Conservation (phyloP, 92 coral and sea anemone species). For the Epizoanthus stellaris region DNA sequence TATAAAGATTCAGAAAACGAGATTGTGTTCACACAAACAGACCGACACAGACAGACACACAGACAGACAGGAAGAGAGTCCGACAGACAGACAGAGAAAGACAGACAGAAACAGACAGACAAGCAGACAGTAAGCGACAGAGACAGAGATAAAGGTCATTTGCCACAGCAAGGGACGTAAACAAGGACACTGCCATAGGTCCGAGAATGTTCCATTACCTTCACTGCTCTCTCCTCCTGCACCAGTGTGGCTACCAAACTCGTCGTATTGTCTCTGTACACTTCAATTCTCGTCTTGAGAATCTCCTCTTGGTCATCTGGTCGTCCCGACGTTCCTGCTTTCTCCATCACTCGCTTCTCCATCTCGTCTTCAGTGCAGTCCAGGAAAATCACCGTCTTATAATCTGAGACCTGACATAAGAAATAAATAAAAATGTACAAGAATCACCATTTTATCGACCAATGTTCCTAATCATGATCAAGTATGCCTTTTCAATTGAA, state of each 20-base stretch:
- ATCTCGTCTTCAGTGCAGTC: slow-evolving; percentile 78
- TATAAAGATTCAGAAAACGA: neutral
- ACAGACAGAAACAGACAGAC: slow-evolving; percentile 8
- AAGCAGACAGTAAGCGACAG: neutral
- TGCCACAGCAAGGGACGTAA: no score
- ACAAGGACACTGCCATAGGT: no score
- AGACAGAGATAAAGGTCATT: neutral
- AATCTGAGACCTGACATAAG: slow-evolving; percentile 76
- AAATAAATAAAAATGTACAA: neutral
- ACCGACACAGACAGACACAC: neutral
- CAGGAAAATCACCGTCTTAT: slow-evolving; percentile 64
- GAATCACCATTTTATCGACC: neutral
- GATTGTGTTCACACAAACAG: neutral
- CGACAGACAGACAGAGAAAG: slow-evolving; percentile 18
- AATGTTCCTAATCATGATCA: no score
- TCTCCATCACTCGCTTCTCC: slow-evolving; percentile 63
- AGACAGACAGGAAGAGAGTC: neutral
- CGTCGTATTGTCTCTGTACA: slow-evolving; percentile 69
- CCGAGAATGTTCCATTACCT: slow-evolving; percentile 44
- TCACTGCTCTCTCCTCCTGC: slow-evolving; percentile 58
- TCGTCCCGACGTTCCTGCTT: slow-evolving; percentile 53
- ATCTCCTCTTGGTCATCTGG: slow-evolving; percentile 66
- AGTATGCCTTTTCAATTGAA: no score
- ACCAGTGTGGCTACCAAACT: slow-evolving; percentile 61
- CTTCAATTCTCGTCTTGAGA: slow-evolving; percentile 72